These are phyloP conservation scores for Samia ricini DNA, from an alignment of 1,140 invertebrate genomes.

Conservation along the genomic window DNA sequence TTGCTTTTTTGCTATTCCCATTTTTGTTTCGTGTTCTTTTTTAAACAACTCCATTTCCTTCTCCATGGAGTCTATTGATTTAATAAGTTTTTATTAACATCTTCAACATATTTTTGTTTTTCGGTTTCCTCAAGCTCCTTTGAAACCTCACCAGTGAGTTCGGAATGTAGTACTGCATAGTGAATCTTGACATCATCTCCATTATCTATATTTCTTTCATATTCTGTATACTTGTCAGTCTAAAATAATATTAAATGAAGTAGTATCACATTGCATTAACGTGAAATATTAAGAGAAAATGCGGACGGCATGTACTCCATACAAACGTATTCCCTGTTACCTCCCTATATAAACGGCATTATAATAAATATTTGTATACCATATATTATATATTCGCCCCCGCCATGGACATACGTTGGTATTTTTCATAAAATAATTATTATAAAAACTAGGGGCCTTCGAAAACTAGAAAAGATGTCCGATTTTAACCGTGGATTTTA, in stretches of 20 bases:
- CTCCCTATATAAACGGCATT: no score
- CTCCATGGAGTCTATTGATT: slow-evolving; percentile 78
- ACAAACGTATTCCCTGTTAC: no score
- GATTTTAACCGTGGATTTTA: no score
- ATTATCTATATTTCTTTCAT: slow-evolving; percentile 34
- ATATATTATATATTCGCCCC: no score
- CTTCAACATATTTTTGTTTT: slow-evolving; percentile 63
- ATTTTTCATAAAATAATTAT: no score
- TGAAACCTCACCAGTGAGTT: slow-evolving; percentile 63
- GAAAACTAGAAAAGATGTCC: no score
- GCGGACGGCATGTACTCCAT: no score
- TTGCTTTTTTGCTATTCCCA: slow-evolving; percentile 64
- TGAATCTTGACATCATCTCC: slow-evolving; percentile 56
- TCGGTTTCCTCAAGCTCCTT: slow-evolving; percentile 64
- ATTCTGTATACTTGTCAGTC: slow-evolving; percentile 44
- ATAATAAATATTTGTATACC: no score
- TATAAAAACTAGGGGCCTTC: no score
- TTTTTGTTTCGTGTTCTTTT: slow-evolving; percentile 68
- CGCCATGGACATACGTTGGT: no score
- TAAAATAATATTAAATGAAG: slow-evolving; percentile 26
- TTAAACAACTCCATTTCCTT: slow-evolving; percentile 72
- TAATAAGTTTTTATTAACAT: slow-evolving; percentile 77
- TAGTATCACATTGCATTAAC: neutral
- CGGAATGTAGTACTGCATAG: slow-evolving; percentile 68
- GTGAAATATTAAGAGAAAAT: no score